Percentiles rank a stretch among this genome's conserved stretches.
Conservation (phyloP, 2,888 invertebrate genomes). For the Scaptomyza cyrtandrae region DNA sequence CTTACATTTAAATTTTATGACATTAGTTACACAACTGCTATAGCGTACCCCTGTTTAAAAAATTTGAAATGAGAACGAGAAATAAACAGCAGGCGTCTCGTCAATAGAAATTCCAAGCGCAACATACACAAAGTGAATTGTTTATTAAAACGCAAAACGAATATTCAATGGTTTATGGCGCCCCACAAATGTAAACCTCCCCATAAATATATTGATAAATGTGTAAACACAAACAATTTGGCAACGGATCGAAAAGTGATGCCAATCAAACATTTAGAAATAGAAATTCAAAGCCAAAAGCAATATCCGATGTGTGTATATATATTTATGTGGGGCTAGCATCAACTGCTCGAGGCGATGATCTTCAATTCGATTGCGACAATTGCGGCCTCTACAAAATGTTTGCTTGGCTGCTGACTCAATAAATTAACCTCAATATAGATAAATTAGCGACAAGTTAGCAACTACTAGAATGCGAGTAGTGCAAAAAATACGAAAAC, state of each 20-base stretch:
- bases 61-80: not conserved
- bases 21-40: too few relatives aligned
- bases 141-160: conserved; percentile 22
- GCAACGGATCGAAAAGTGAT: conserved; percentile 39
- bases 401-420: conserved; percentile 40
- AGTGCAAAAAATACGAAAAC: conserved; percentile 10
- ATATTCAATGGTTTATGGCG: conserved; percentile 47
- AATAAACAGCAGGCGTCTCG: conserved; percentile 26
- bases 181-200: conserved; percentile 36
- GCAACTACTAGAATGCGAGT: conserved; percentile 41
- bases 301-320: conserved; percentile 17
- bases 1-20: too few relatives aligned
- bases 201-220: conserved; percentile 38
- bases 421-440: conserved; percentile 75
- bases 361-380: conserved; percentile 42
- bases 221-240: conserved; percentile 36
- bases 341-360: conserved; percentile 41
- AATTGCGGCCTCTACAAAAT: conserved; percentile 39
- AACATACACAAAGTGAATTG: conserved; percentile 15
- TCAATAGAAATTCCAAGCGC: conserved; percentile 56
- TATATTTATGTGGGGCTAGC: conserved; percentile 1
- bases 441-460: conserved; percentile 67
- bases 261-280: conserved; percentile 50
- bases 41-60: not conserved
- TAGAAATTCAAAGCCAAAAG: conserved; percentile 48